These are phyloP conservation scores for Meloidogyne exigua DNA, from an alignment of 1,140 invertebrate species.

Conservation along the genomic window DNA sequence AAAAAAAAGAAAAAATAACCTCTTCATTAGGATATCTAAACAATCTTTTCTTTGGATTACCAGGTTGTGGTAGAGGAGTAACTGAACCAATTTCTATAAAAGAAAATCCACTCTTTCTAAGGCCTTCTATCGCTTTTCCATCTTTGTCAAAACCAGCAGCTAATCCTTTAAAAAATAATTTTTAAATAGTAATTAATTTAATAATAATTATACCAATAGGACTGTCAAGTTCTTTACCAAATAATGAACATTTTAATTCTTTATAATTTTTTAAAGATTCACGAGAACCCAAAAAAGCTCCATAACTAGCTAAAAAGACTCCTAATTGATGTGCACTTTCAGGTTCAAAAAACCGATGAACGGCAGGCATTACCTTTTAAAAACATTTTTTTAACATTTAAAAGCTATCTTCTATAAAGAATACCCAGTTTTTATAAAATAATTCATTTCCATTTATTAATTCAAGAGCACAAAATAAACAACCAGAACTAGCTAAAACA, in stretches of 20 bases:
- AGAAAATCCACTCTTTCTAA: slow-evolving; percentile 84
- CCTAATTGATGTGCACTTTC: slow-evolving; percentile 37
- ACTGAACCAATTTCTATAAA: slow-evolving; percentile 95
- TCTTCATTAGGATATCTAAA: slow-evolving; percentile 75
- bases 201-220: slow-evolving; percentile 35
- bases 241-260: slow-evolving; percentile 32
- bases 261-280: slow-evolving; percentile 36
- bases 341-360: slow-evolving; percentile 37
- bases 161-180: slow-evolving; percentile 64
- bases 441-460: neutral
- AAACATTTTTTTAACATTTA: slow-evolving; percentile 17
- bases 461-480: slow-evolving; percentile 19
- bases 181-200: slow-evolving; percentile 6
- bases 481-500: slow-evolving; percentile 1
- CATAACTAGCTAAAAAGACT: slow-evolving; percentile 30
- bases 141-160: slow-evolving; percentile 98
- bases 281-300: slow-evolving; percentile 21
- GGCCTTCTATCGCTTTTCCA: slow-evolving; percentile 80
- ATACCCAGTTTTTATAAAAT: slow-evolving; percentile 13
- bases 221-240: slow-evolving; percentile 39
- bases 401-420: too few relatives aligned
- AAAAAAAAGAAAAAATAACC: slow-evolving; percentile 23
- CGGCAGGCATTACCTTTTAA: slow-evolving; percentile 27
- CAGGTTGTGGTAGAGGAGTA: slow-evolving; percentile 84
- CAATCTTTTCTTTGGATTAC: slow-evolving; percentile 86